Conservation (phyloP, 2,888 invertebrate genomes). For the Lordiphosa fenestrarum region DNA sequence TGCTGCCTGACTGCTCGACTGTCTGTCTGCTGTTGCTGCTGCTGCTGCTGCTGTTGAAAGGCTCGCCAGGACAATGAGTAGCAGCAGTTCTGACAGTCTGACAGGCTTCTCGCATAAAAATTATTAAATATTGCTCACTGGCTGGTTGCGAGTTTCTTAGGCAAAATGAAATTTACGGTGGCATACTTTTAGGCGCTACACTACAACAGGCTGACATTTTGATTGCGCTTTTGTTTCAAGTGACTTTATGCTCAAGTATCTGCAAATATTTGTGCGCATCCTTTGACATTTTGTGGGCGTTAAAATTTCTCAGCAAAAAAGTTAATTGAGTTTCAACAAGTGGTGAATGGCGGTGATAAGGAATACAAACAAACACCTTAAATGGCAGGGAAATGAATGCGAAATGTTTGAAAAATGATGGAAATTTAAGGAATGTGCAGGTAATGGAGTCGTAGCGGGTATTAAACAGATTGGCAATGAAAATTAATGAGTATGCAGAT, state of each 20-base stretch:
- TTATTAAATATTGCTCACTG: conserved; percentile 56
- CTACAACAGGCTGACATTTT: conserved; percentile 48
- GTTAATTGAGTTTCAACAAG: conserved; percentile 65
- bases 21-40: background rate
- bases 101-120: conserved; percentile 33
- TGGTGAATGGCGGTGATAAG: conserved; percentile 9
- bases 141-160: conserved; percentile 25
- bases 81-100: conserved; percentile 43
- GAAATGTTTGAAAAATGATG: too few species aligned
- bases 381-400: background rate
- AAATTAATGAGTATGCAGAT: too few species aligned
- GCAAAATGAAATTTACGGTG: conserved; percentile 31
- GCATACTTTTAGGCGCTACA: conserved; percentile 21
- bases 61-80: conserved; percentile 20
- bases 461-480: too few species aligned
- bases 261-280: conserved; percentile 62
- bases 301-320: conserved; percentile 37
- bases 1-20: conserved; percentile 7
- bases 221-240: conserved; percentile 51
- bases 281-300: conserved; percentile 33
- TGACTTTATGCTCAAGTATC: conserved; percentile 36
- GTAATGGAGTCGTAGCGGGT: too few species aligned
- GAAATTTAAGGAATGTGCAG: too few species aligned
- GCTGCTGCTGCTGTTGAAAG: background rate
- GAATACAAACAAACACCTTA: background rate